Base-by-base conservation (phyloP, 2,113 vertebrate genomes). In the Dunckerocampus dactyliophorus region DNA sequence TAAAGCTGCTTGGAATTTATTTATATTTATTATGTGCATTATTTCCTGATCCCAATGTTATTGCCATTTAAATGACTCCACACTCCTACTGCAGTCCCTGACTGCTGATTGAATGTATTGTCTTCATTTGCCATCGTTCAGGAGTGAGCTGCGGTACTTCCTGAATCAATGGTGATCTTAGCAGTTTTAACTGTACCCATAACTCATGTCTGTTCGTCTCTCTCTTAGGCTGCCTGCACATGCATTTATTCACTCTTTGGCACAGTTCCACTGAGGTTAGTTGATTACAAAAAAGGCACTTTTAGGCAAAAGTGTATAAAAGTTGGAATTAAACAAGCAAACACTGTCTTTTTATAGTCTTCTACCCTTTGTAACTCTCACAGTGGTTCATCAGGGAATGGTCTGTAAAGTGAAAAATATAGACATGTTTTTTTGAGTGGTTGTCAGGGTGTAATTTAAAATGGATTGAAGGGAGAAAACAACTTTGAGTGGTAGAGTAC, bases 81-180 rank as follows among this genome's bases (percentile, higher is more conserved):
- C 22, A 52, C 51, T 67, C 43, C 59, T 52, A 63, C 57, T 50
- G 52, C 51, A 49, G 63, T 46, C 42, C 28, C 60, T 59, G 16
- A 7, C 57, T 20, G 53, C 43, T n/a, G 8, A 66, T 48, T 63
- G 74, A 82, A 85, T 69, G 21, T 65, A 83, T 74, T 0, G 34
- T 74, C 67, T 71, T 51, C 49, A 12, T 76, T 85, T 69, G 49
- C 69, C 59, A 13, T 75, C 74, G 62, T 67, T 69, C 47, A 17
- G 55, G 6, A 59, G 37, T 70, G 71, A 39, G n/a, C 8, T 19
- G 74, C 80, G 47, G 50, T 46, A 55, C 62, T 22, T 34, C 62
- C 79, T 82, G 77, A 85, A 72, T 87, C 79, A 77, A 54, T 73
- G 76, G 79, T 77, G 80, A 80, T 76, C 75, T 28, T 28, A 28